A percentile compares a stretch with the other conserved stretches of the same genome.
Conservation (phyloP, 2,888 invertebrate species). For the Choristoneura rosaceana region DNA sequence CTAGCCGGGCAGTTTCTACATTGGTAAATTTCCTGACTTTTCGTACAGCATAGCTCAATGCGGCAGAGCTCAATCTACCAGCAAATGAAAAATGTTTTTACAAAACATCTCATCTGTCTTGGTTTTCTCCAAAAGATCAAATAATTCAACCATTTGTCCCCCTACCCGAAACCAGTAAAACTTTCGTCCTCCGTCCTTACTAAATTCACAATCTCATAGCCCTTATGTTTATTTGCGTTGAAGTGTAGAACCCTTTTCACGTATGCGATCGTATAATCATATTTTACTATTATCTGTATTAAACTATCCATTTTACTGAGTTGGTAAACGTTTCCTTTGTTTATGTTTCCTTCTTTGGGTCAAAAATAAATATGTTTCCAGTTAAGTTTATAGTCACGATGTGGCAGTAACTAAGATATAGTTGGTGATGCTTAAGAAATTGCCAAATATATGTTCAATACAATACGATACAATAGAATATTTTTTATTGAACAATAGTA, state of each 20-base stretch:
- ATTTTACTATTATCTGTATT: slow-evolving; percentile 19
- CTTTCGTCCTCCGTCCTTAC: slow-evolving; percentile 21
- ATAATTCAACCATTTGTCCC: slow-evolving; percentile 15
- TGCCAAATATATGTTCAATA: too few relatives aligned
- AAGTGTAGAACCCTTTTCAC: slow-evolving; percentile 38
- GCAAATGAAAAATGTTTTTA: not conserved
- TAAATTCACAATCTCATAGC: slow-evolving; percentile 33
- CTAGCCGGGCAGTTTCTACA: too few relatives aligned
- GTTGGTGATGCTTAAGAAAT: too few relatives aligned
- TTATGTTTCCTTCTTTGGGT: not conserved
- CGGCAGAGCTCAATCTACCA: too few relatives aligned
- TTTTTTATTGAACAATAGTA: too few relatives aligned
- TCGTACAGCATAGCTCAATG: too few relatives aligned
- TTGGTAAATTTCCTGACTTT: too few relatives aligned
- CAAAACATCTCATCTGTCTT: not conserved
- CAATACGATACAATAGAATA: too few relatives aligned
- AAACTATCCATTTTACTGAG: slow-evolving; percentile 10
- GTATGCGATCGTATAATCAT: not conserved
- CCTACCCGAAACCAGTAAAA: slow-evolving; percentile 13
- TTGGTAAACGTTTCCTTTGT: not conserved
- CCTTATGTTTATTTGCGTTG: slow-evolving; percentile 42
- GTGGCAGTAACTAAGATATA: too few relatives aligned
- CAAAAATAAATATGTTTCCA: not conserved
- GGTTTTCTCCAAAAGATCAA: slow-evolving; percentile 14
- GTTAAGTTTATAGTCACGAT: too few relatives aligned